These are phyloP conservation scores for Matsumurasca onukii DNA, from an alignment of 1,140 invertebrate species.

Conservation along the genomic window DNA sequence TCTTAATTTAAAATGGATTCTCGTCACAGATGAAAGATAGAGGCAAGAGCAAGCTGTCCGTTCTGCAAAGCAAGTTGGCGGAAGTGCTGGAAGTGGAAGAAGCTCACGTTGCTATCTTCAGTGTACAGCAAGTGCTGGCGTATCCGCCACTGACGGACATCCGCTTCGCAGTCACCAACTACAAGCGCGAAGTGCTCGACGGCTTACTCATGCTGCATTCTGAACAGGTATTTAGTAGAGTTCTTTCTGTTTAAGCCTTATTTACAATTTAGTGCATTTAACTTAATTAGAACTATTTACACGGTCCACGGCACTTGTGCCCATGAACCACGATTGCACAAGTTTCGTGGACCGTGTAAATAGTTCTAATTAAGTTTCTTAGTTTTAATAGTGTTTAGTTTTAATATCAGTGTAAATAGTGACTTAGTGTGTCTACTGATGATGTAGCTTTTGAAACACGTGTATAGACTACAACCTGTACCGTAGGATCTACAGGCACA, in stretches of 20 bases:
- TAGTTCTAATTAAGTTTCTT: too few species aligned
- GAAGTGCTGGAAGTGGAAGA: conserved; percentile 78
- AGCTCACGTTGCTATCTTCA: conserved; percentile 94
- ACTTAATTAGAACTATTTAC: background rate
- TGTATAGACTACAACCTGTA: too few species aligned
- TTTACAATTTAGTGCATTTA: conserved; percentile 25
- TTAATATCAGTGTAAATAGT: too few species aligned
- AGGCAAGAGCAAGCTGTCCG: conserved; percentile 82
- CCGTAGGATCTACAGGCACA: too few species aligned
- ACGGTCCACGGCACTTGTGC: too few species aligned
- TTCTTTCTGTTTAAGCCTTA: too few species aligned
- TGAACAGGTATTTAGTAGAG: conserved; percentile 81
- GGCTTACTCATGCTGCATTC: conserved; percentile 90
- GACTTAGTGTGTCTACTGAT: too few species aligned
- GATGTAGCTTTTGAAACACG: too few species aligned
- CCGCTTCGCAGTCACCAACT: conserved; percentile 92
- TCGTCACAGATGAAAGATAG: conserved; percentile 72
- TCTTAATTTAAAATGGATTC: too few species aligned
- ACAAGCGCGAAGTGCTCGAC: conserved; percentile 90
- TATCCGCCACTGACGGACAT: conserved; percentile 90
- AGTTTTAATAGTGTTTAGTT: too few species aligned
- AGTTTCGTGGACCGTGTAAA: background rate
- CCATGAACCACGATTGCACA: background rate
- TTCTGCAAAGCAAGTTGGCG: conserved; percentile 83
- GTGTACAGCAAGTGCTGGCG: conserved; percentile 82